phyloP scores from a whole-genome alignment of 2,797 vertebrate species.

The Siniperca scherzeri region DNA sequence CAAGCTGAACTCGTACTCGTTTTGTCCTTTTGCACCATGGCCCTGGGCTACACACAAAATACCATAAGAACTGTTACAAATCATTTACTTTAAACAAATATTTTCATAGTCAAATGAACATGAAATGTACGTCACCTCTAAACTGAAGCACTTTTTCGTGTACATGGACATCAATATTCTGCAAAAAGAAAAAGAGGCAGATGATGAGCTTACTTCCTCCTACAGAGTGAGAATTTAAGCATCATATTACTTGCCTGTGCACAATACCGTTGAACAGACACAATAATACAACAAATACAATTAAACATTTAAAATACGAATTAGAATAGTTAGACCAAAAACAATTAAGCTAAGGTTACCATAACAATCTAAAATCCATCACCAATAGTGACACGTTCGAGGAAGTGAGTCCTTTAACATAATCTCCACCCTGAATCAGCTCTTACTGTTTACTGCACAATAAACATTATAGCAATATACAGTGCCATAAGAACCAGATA shows the following conservation, averaged over 20 bases:
- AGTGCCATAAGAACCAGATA: no score
- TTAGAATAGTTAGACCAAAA: background rate
- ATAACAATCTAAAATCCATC: conserved; percentile 2
- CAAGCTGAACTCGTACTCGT: conserved; percentile 94
- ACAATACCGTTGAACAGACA: background rate
- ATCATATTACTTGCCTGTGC: conserved; percentile 1
- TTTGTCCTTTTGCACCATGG: conserved; percentile 95
- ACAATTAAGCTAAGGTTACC: background rate
- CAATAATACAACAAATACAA: no score
- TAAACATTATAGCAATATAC: background rate
- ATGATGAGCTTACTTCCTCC: conserved; percentile 27
- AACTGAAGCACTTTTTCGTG: conserved; percentile 91
- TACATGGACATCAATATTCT: conserved; percentile 90
- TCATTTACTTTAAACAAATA: background rate
- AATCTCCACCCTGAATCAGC: background rate
- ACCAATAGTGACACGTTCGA: background rate
- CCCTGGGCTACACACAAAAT: conserved; percentile 88
- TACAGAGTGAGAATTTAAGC: background rate
- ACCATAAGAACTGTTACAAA: conserved; percentile 18
- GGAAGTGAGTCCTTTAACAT: conserved; percentile 10
- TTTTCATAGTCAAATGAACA: background rate
- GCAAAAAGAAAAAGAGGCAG: conserved; percentile 46
- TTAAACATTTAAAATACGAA: background rate
- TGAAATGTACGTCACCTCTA: conserved; percentile 84
- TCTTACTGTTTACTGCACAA: background rate